Conservation (phyloP, 2,113 vertebrate genomes). For the Hippoglossus stenolepis region DNA sequence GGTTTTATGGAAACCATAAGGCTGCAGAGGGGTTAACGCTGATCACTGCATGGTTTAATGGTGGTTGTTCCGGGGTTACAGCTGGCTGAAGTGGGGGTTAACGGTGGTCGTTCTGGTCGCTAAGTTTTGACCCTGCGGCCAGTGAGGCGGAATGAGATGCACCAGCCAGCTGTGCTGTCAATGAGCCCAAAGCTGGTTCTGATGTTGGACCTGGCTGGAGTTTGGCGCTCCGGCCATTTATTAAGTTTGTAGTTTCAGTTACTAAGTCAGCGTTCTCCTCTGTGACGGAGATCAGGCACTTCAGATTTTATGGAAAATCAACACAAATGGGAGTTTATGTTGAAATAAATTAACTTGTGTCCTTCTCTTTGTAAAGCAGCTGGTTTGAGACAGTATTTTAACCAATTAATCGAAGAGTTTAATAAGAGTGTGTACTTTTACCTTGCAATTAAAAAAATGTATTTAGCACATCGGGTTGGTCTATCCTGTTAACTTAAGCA, state of each 20-base stretch:
- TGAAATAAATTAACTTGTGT: neutral
- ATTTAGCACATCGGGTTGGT: neutral
- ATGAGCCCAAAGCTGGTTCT: constrained; percentile 52
- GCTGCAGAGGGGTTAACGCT: constrained; percentile 34
- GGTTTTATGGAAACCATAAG: constrained; percentile 28
- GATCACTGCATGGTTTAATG: constrained; percentile 56
- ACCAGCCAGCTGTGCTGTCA: constrained; percentile 89
- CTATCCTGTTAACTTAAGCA: neutral
- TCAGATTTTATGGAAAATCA: constrained; percentile 7
- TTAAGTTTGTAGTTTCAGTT: constrained; percentile 41
- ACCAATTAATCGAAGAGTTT: neutral
- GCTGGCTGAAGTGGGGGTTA: constrained; percentile 77
- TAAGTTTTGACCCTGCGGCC: constrained; percentile 86
- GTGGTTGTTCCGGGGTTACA: constrained; percentile 62
- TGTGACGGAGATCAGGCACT: neutral
- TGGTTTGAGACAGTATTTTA: neutral
- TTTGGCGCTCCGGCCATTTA: constrained; percentile 9
- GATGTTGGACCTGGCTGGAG: constrained; percentile 34
- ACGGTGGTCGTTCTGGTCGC: constrained; percentile 80
- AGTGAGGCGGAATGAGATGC: constrained; percentile 83
- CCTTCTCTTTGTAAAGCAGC: neutral
- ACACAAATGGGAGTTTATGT: neutral
- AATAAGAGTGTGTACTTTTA: neutral
- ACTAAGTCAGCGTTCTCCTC: constrained; percentile 7
- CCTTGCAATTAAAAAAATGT: neutral